phyloP scores from a whole-genome alignment of 2,888 invertebrate genomes.

The Steromphala cineraria region DNA sequence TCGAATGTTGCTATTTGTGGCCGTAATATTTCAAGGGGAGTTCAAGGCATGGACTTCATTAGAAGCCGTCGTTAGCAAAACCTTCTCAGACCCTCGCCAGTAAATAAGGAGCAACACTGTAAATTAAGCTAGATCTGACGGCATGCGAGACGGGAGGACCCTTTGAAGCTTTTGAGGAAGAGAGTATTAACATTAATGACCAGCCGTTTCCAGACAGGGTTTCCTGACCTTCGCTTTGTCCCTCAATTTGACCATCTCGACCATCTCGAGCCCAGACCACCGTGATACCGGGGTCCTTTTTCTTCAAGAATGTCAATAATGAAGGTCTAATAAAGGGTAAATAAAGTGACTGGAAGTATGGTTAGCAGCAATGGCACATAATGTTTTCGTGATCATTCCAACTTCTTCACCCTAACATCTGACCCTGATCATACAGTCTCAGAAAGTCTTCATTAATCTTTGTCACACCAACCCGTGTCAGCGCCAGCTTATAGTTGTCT shows the following conservation, averaged over 20 bases:
- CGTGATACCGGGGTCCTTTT: neutral
- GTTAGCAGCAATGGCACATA: neutral
- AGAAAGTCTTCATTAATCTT: no score
- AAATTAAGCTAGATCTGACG: conserved; percentile 14
- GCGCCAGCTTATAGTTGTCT: no score
- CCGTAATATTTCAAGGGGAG: conserved; percentile 3
- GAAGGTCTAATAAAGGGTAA: neutral
- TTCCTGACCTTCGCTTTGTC: conserved; percentile 9
- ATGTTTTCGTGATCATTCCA: neutral
- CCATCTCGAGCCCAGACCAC: neutral
- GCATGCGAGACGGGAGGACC: neutral
- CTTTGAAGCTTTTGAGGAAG: conserved; percentile 16
- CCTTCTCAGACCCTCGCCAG: conserved; percentile 1
- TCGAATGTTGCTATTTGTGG: conserved; percentile 12
- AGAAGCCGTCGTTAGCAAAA: neutral
- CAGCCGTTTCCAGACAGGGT: neutral
- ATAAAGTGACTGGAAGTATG: neutral
- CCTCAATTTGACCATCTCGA: conserved; percentile 1
- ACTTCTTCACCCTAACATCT: no score
- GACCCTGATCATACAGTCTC: no score
- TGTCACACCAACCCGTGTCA: no score
- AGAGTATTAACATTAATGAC: conserved; percentile 14
- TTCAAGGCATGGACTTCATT: conserved; percentile 6
- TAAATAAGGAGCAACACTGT: neutral
- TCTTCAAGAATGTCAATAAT: neutral